Evolutionary conservation across 2,113 vertebrate genomes (phyloP).

Genomic region (Campylorhamphus procurvoides): DNA sequence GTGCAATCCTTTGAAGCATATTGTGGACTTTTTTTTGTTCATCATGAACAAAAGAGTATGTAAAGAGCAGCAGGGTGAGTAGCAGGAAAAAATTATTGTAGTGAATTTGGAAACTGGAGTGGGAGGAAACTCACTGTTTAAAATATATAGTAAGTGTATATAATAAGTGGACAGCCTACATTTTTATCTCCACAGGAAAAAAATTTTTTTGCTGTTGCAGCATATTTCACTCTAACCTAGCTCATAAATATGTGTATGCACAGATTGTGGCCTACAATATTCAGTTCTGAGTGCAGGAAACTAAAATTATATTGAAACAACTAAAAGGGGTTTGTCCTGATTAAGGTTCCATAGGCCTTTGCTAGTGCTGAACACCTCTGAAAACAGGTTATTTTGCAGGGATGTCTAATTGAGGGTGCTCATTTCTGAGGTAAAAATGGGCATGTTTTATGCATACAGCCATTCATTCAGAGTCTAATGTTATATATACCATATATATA

Average conservation of each 20-base stretch:
- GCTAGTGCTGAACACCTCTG: neutral
- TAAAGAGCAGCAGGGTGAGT: neutral
- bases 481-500: neutral
- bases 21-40: neutral
- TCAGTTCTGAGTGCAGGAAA: neutral
- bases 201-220: neutral
- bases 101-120: neutral
- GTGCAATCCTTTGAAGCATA: neutral
- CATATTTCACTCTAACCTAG: neutral
- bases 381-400: neutral
- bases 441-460: neutral
- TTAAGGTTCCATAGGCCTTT: neutral
- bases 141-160: neutral
- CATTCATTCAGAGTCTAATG: neutral
- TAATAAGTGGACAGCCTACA: neutral
- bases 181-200: neutral
- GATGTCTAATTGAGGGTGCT: neutral
- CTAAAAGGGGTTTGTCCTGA: neutral
- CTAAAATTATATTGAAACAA: neutral
- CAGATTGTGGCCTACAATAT: neutral
- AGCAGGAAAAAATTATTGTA: neutral
- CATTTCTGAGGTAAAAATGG: neutral
- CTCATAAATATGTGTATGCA: neutral
- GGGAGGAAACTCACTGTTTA: neutral
- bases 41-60: neutral